These are phyloP conservation scores for Ceratothoa steindachneri DNA, from an alignment of 2,888 invertebrate species.

Conservation along the genomic window DNA sequence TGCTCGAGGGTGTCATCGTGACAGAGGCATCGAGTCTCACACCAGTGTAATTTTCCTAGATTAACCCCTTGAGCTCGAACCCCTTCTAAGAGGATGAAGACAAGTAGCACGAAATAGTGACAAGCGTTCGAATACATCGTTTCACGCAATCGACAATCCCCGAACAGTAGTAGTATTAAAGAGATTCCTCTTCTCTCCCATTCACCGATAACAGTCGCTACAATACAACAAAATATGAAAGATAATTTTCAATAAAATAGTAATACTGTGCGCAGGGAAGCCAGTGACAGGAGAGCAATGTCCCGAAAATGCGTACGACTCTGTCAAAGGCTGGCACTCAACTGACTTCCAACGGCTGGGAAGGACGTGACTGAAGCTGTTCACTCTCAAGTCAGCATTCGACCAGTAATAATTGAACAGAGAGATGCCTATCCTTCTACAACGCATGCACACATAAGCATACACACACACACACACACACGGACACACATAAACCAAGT, in stretches of 20 bases:
- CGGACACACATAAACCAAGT: background rate
- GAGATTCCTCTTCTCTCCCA: too few species aligned
- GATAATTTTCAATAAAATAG: too few species aligned
- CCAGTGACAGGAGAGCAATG: background rate
- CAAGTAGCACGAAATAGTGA: background rate
- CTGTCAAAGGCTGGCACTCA: background rate
- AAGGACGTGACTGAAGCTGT: too few species aligned
- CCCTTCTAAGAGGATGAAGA: background rate
- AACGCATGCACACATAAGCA: too few species aligned
- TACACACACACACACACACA: background rate
- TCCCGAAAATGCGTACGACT: background rate
- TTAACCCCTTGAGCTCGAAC: background rate
- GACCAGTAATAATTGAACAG: too few species aligned
- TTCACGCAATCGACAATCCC: too few species aligned
- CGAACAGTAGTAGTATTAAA: too few species aligned
- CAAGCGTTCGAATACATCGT: background rate
- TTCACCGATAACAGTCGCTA: too few species aligned
- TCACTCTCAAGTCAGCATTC: too few species aligned
- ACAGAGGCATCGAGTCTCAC: conserved; percentile 14
- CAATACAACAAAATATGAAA: too few species aligned
- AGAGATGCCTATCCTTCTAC: background rate
- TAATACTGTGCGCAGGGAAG: too few species aligned
- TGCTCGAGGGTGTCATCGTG: conserved; percentile 10
- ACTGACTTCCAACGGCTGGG: too few species aligned
- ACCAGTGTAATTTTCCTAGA: background rate